A percentile compares a stretch with the other conserved stretches of the same genome.
Evolutionary conservation across 2,797 vertebrate species (phyloP).

Genomic region (Vespertilio murinus): DNA sequence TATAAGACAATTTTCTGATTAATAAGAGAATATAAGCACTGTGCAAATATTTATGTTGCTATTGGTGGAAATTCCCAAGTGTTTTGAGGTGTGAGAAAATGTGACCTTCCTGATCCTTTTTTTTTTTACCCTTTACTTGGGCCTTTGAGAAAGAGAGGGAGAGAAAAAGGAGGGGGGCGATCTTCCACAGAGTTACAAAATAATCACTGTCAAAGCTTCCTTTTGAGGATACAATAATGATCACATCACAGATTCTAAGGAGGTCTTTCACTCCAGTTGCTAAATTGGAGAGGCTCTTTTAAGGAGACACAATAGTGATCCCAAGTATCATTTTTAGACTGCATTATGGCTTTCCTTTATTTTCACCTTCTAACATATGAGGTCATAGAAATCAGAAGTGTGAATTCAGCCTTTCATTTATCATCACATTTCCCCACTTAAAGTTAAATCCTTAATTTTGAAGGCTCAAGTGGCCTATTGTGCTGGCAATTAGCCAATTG

Average conservation of each 20-base stretch:
- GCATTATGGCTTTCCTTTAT: conserved; percentile 48
- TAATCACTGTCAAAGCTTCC: conserved; percentile 53
- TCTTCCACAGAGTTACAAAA: conserved; percentile 56
- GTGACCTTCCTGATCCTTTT: background rate
- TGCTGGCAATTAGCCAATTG: conserved; percentile 75
- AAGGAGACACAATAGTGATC: conserved; percentile 67
- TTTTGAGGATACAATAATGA: conserved; percentile 56
- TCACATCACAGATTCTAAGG: conserved; percentile 64
- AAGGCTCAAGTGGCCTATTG: conserved; percentile 70
- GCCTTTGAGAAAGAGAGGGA: conserved; percentile 23
- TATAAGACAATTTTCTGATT: conserved; percentile 28
- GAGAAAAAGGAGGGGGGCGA: background rate
- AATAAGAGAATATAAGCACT: conserved; percentile 4
- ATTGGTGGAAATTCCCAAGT: conserved; percentile 23
- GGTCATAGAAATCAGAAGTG: conserved; percentile 62
- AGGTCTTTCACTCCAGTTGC: conserved; percentile 66
- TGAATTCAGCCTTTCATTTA: conserved; percentile 70
- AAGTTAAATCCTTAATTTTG: conserved; percentile 58
- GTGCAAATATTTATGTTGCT: conserved; percentile 34
- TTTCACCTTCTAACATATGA: conserved; percentile 47
- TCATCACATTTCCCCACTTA: conserved; percentile 62
- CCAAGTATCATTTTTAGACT: conserved; percentile 44
- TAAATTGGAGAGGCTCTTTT: conserved; percentile 64
- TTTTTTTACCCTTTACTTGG: background rate
- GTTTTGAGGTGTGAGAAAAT: conserved; percentile 37